Evolutionary conservation across 2,888 invertebrate species (phyloP).

Genomic region (Mesochorus sp.): DNA sequence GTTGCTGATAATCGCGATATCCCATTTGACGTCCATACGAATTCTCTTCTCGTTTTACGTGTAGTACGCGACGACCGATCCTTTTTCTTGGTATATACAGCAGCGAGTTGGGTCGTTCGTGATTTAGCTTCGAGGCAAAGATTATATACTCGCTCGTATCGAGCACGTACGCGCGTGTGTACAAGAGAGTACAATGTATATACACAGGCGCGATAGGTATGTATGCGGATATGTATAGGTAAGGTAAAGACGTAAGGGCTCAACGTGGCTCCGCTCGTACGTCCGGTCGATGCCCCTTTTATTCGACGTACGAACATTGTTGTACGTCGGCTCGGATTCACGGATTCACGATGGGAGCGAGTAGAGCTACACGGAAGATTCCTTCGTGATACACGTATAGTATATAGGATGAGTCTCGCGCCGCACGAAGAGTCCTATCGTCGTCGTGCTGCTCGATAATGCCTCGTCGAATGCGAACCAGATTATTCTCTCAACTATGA

Average conservation of each 20-base stretch:
- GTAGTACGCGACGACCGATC: too few relatives aligned
- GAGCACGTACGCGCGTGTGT: too few relatives aligned
- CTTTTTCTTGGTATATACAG: too few relatives aligned
- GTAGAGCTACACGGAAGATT: constrained; percentile 38
- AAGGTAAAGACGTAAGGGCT: too few relatives aligned
- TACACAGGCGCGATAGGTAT: too few relatives aligned
- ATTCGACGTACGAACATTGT: too few relatives aligned
- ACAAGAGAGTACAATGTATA: too few relatives aligned
- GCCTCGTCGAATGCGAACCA: constrained; percentile 72
- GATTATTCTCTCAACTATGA: constrained; percentile 78
- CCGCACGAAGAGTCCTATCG: constrained; percentile 36
- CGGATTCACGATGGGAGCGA: too few relatives aligned
- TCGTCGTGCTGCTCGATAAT: constrained; percentile 28
- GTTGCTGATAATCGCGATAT: background rate
- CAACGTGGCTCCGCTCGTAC: too few relatives aligned
- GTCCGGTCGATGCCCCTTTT: too few relatives aligned
- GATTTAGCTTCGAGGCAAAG: constrained; percentile 30
- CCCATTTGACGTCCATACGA: background rate
- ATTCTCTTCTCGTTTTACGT: background rate
- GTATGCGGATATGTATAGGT: too few relatives aligned
- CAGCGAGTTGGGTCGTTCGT: background rate
- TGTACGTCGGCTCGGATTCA: too few relatives aligned
- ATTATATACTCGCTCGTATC: background rate
- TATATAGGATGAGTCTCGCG: constrained; percentile 12
- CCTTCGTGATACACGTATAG: constrained; percentile 54